Evolutionary conservation across 1,140 invertebrate species (phyloP).

Genomic region (Trigoniulus corallinus): DNA sequence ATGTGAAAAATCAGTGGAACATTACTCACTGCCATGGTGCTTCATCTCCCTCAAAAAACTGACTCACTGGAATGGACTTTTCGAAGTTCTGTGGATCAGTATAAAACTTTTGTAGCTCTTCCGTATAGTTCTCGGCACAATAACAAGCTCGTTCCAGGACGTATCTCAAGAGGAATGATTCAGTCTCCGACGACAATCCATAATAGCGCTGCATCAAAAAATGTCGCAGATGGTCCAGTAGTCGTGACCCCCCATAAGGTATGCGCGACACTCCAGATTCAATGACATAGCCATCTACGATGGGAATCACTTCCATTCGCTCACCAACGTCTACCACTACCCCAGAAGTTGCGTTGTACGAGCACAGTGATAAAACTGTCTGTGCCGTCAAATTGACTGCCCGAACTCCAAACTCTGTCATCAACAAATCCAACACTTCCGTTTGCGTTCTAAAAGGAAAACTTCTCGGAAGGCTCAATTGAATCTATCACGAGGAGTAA

Average conservation of each 20-base stretch:
- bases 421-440: slow-evolving; percentile 26
- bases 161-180: slow-evolving; percentile 16
- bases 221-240: slow-evolving; percentile 31
- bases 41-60: slow-evolving; percentile 20
- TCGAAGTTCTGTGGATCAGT: slow-evolving; percentile 22
- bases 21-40: slow-evolving; percentile 18
- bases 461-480: slow-evolving; percentile 31
- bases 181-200: slow-evolving; percentile 18
- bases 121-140: slow-evolving; percentile 6
- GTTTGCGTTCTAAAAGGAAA: slow-evolving; percentile 28
- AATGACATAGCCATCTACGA: slow-evolving; percentile 39
- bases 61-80: slow-evolving; percentile 21
- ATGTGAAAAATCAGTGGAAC: not conserved
- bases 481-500: slow-evolving; percentile 10
- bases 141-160: slow-evolving; percentile 12
- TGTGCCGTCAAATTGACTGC: slow-evolving; percentile 39
- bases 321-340: slow-evolving; percentile 46
- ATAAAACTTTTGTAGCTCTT: slow-evolving; percentile 19
- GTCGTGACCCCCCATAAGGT: slow-evolving; percentile 35
- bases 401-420: slow-evolving; percentile 28
- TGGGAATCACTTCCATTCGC: slow-evolving; percentile 39
- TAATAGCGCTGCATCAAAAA: slow-evolving; percentile 21
- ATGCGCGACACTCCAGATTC: slow-evolving; percentile 31
- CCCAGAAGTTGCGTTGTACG: slow-evolving; percentile 42
- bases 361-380: slow-evolving; percentile 39